Evolutionary conservation across 2,113 vertebrate genomes (phyloP).

Genomic region (cat (Felis catus)): DNA sequence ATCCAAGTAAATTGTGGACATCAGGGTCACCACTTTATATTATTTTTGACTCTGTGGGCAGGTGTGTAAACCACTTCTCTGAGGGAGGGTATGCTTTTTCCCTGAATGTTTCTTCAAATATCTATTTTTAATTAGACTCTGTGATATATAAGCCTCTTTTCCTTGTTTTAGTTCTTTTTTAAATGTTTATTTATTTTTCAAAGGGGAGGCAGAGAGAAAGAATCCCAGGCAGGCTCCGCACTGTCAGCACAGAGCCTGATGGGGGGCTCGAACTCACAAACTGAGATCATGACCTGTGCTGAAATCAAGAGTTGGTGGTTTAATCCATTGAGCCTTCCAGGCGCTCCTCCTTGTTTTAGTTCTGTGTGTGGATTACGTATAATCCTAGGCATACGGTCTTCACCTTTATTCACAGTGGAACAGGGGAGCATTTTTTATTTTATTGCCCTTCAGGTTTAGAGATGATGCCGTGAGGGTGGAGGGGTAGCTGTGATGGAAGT

Average conservation of each 20-base stretch:
- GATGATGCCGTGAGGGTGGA: neutral
- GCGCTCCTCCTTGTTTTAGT: neutral
- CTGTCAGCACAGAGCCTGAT: too few species aligned
- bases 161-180: neutral
- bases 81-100: neutral
- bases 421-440: neutral
- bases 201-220: too few species aligned
- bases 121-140: constrained; percentile 27
- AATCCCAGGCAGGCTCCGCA: too few species aligned
- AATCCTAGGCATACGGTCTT: neutral
- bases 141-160: neutral
- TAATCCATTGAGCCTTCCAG: too few species aligned
- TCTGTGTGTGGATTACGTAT: neutral
- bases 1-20: constrained; percentile 37
- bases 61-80: neutral
- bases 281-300: too few species aligned
- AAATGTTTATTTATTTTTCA: too few species aligned
- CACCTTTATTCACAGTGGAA: neutral
- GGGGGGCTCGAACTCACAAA: too few species aligned
- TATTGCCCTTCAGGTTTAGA: neutral
- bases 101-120: neutral
- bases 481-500: neutral
- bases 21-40: neutral
- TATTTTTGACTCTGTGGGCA: constrained; percentile 24
- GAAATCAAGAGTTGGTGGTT: too few species aligned